Conservation (phyloP, 2,797 vertebrate species). For the Enoplosus armatus region DNA sequence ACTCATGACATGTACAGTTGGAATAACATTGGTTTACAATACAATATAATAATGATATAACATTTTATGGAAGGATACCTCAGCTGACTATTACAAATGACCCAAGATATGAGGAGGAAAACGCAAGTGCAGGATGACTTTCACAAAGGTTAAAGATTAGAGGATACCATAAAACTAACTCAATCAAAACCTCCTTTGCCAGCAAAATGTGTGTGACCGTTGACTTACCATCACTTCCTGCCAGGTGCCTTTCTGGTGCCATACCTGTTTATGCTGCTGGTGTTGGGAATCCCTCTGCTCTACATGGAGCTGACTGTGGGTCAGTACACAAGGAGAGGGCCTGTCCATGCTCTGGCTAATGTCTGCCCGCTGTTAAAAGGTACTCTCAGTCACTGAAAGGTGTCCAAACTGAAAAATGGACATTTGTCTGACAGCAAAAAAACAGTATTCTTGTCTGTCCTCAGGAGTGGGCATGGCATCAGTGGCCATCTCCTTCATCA, state of each 20-base stretch:
- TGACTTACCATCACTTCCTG: background rate
- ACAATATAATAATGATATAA: conserved; percentile 2
- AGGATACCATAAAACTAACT: conserved; percentile 2
- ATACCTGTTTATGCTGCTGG: conserved; percentile 84
- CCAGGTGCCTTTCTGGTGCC: conserved; percentile 87
- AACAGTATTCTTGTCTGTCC: conserved; percentile 12
- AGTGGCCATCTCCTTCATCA: conserved; percentile 87
- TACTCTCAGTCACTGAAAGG: conserved; percentile 37
- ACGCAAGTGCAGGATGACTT: background rate
- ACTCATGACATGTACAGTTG: background rate
- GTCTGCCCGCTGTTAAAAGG: conserved; percentile 87
- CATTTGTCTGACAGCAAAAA: background rate
- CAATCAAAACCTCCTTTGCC: background rate
- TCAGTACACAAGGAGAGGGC: conserved; percentile 83
- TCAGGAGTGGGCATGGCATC: conserved; percentile 86
- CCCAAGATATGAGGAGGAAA: background rate
- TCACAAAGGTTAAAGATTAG: conserved; percentile 38
- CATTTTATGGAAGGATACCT: background rate
- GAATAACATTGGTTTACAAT: background rate
- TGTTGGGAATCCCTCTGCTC: conserved; percentile 86
- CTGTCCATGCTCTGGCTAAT: conserved; percentile 80
- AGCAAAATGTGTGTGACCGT: background rate
- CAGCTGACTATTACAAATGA: background rate
- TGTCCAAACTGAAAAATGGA: background rate
- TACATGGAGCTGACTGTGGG: conserved; percentile 86